These are phyloP conservation scores for Ammospiza caudacuta DNA, from an alignment of 2,113 vertebrate species.

Conservation along the genomic window DNA sequence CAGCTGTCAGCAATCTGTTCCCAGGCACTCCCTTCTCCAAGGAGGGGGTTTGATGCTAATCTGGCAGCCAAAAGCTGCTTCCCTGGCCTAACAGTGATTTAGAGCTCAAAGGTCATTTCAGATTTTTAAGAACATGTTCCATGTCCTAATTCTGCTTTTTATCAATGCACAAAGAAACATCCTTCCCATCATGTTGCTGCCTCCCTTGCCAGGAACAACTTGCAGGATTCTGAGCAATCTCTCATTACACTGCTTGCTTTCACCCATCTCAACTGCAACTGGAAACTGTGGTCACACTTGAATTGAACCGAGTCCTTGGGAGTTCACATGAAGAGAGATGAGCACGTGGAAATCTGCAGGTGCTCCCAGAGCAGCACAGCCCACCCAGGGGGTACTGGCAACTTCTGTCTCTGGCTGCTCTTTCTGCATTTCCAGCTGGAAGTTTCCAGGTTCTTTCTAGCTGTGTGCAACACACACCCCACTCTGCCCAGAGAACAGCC, in stretches of 20 bases:
- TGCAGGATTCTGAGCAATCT: not conserved
- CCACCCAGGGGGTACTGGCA: not conserved
- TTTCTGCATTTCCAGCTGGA: not conserved
- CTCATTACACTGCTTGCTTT: not conserved
- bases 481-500: not conserved
- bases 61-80: constrained; percentile 29
- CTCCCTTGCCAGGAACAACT: not conserved
- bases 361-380: not conserved
- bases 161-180: not conserved
- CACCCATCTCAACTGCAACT: not conserved
- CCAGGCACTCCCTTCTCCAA: constrained; percentile 29
- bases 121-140: constrained; percentile 26
- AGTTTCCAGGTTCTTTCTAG: not conserved
- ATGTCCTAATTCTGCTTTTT: constrained; percentile 34
- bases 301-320: not conserved
- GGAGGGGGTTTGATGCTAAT: not conserved
- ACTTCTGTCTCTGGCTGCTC: not conserved
- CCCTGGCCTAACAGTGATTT: not conserved
- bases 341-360: not conserved
- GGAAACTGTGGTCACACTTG: not conserved
- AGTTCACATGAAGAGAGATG: not conserved
- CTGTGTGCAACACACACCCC: not conserved
- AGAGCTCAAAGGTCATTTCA: constrained; percentile 7
- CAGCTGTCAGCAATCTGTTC: constrained; percentile 47
- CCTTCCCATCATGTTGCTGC: not conserved